Conservation (phyloP, 2,888 invertebrate genomes). For the Odiellus spinosus region DNA sequence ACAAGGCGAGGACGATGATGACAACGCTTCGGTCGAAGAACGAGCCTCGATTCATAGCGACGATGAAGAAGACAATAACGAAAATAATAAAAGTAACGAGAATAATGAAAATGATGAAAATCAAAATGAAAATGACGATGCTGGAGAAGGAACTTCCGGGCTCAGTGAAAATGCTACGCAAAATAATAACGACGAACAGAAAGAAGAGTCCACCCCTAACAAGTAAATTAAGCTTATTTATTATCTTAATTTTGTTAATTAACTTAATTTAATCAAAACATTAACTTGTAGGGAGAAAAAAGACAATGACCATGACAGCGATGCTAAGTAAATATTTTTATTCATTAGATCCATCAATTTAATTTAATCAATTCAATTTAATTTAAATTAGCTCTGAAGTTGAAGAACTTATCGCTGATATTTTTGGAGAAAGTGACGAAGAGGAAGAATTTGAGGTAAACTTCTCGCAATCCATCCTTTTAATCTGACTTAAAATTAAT, state of each 20-base stretch:
- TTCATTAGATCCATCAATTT: no score
- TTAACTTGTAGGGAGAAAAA: no score
- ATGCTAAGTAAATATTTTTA: constrained; percentile 8
- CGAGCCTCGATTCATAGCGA: constrained; percentile 8
- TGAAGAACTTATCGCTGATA: constrained; percentile 32
- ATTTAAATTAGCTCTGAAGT: constrained; percentile 18
- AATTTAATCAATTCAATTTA: not conserved
- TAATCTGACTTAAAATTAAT: constrained; percentile 12
- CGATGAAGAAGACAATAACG: constrained; percentile 3
- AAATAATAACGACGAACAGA: not conserved
- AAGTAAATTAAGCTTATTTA: not conserved
- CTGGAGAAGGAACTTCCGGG: not conserved
- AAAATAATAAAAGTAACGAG: not conserved
- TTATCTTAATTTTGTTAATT: no score
- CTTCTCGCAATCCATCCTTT: constrained; percentile 1
- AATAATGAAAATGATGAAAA: not conserved
- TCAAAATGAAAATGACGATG: not conserved
- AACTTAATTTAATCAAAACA: no score
- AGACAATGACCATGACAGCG: constrained; percentile 11
- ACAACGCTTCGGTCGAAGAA: constrained; percentile 4
- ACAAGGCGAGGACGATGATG: not conserved
- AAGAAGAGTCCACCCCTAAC: not conserved
- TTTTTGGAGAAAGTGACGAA: constrained; percentile 35
- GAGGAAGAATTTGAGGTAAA: constrained; percentile 32
- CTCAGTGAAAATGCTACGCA: not conserved